Conservation (phyloP, 2,888 invertebrate species). For the Drosophila testacea region DNA sequence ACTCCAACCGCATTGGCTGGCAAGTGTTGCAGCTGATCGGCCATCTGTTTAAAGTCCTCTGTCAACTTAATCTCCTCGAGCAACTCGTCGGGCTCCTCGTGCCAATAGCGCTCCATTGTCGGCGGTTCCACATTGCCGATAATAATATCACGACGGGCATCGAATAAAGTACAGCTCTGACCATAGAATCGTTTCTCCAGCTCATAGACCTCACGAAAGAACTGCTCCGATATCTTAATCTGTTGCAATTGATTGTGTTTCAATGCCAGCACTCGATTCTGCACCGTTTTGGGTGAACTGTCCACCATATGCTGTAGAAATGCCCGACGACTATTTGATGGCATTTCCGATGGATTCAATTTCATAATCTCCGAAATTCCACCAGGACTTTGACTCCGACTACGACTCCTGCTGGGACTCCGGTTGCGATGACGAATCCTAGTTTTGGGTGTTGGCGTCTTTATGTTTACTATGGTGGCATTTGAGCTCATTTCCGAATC, state of each 20-base stretch:
- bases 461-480: constrained; percentile 21
- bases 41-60: constrained; percentile 53
- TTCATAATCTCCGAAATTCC: constrained; percentile 12
- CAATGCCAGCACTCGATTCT: constrained; percentile 55
- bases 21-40: constrained; percentile 34
- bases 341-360: constrained; percentile 51
- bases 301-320: constrained; percentile 61
- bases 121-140: constrained; percentile 57
- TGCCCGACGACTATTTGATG: constrained; percentile 50
- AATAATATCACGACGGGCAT: constrained; percentile 57
- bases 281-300: constrained; percentile 41
- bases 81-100: constrained; percentile 46
- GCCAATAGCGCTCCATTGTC: constrained; percentile 45
- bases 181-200: constrained; percentile 58
- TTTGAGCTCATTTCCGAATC: constrained; percentile 36
- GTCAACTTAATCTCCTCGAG: constrained; percentile 55
- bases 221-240: constrained; percentile 59
- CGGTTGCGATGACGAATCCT: constrained; percentile 1
- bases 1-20: constrained; percentile 49
- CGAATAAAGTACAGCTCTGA: constrained; percentile 55
- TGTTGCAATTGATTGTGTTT: constrained; percentile 62
- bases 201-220: constrained; percentile 61
- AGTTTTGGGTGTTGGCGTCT: not conserved
- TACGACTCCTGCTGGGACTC: constrained; percentile 9
- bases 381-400: constrained; percentile 38